Evolutionary conservation across 2,797 vertebrate species (phyloP).

Genomic region (Balearica regulorum): DNA sequence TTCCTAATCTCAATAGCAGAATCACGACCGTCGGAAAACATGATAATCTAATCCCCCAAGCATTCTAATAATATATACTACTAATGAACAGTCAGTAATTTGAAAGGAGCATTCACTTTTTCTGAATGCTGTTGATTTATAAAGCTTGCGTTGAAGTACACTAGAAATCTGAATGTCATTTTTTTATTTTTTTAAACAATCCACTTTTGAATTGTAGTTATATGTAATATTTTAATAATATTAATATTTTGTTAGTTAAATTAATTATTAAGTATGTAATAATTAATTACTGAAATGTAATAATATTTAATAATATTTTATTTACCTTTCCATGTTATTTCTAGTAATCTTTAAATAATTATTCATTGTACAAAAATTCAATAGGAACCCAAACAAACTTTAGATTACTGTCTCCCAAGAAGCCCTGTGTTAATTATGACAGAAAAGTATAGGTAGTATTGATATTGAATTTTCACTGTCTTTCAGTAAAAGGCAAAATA

Average conservation of each 20-base stretch:
- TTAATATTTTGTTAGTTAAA: too few relatives aligned
- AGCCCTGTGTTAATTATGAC: neutral
- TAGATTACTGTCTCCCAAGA: neutral
- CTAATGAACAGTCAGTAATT: neutral
- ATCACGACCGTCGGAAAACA: neutral
- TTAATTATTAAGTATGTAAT: too few relatives aligned
- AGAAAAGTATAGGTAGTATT: neutral
- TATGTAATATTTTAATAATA: neutral
- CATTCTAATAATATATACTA: neutral
- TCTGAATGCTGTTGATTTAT: neutral
- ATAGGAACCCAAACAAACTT: neutral
- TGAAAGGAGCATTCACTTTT: neutral
- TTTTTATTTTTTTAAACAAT: rapidly evolving
- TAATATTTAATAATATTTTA: too few relatives aligned
- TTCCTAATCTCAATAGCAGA: neutral
- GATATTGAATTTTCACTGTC: neutral
- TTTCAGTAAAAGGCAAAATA: neutral
- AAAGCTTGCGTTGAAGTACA: neutral
- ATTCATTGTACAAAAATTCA: neutral
- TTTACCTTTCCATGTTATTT: neutral
- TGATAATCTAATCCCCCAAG: rapidly evolving
- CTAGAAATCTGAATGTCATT: neutral
- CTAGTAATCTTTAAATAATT: neutral
- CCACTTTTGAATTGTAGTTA: neutral
- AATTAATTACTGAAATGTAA: too few relatives aligned